phyloP scores from a whole-genome alignment of 2,888 invertebrate species.

The Drosophila kokeensis region DNA sequence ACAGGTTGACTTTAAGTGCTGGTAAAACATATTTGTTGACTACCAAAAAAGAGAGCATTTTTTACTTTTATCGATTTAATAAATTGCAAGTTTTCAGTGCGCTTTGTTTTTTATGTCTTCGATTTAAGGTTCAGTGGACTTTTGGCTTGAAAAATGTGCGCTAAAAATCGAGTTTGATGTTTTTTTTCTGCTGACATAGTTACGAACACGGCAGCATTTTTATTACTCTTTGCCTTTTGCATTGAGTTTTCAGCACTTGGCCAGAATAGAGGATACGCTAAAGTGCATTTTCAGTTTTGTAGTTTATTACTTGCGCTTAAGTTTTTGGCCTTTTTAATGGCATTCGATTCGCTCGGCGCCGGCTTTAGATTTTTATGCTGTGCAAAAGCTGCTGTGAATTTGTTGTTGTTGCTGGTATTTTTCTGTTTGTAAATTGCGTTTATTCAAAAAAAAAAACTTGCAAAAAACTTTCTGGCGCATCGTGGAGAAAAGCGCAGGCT shows the following conservation, averaged over 20 bases:
- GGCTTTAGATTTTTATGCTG: slow-evolving; percentile 51
- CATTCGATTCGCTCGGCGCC: slow-evolving; percentile 32
- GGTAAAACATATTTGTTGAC: slow-evolving; percentile 38
- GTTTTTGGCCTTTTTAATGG: slow-evolving; percentile 47
- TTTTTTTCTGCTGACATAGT: slow-evolving; percentile 67
- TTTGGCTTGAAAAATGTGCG: slow-evolving; percentile 43
- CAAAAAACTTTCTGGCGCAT: slow-evolving; percentile 11
- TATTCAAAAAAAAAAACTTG: slow-evolving; percentile 13
- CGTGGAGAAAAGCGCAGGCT: background rate
- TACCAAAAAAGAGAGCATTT: slow-evolving; percentile 12
- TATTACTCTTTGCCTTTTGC: slow-evolving; percentile 53
- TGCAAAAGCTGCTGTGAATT: slow-evolving; percentile 42
- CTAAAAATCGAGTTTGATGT: slow-evolving; percentile 33
- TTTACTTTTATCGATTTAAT: slow-evolving; percentile 71
- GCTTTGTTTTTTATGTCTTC: slow-evolving; percentile 54
- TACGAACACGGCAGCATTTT: slow-evolving; percentile 59
- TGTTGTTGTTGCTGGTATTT: background rate
- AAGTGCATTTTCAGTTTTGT: slow-evolving; percentile 66
- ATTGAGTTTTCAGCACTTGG: slow-evolving; percentile 38
- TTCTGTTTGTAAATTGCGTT: slow-evolving; percentile 40
- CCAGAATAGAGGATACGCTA: slow-evolving; percentile 15
- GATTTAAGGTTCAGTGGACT: slow-evolving; percentile 53
- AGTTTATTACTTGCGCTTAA: slow-evolving; percentile 72
- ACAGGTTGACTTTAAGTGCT: slow-evolving; percentile 47
- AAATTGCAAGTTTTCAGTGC: slow-evolving; percentile 55